Evolutionary conservation across 2,113 vertebrate genomes (phyloP), one percentile per base, ranked within the genome.

Genomic region (zebrafish (Danio rerio)): DNA sequence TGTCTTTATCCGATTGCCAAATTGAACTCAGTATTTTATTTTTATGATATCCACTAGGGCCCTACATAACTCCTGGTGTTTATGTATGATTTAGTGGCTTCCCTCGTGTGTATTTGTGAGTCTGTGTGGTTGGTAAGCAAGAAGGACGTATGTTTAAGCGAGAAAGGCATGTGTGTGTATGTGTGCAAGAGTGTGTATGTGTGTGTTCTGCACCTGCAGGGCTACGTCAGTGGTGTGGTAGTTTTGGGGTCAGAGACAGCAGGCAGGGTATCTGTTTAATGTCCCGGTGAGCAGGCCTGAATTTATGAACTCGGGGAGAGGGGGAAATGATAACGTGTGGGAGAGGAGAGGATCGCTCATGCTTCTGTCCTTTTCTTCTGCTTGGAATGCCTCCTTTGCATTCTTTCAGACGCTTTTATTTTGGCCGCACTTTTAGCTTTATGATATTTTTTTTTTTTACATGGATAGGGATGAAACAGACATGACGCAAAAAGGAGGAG

Each of bases 231-330:
- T 69, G 69, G 78, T 21, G 84, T 71, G 79, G 74, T 86, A 85
- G 85, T 75, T 81, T 73, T 45, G 66, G 85, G 89, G 90, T 91
- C 90, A 88, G 81, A 87, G 63, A 87, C 83, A 13, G 87, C 81
- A 78, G 86, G 84, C 84, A 76, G 76, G 82, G 86, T 85, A 85
- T 86, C 90, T 91, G 89, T 87, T 86, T 81, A 86, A 87, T 88
- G 88, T 88, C 87, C 84, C 76, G 21, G 72, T 72, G 80, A 86
- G 81, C 86, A 85, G 88, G 63, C 58, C 79, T 88, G 86, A 86
- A 90, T 91, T 90, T 91, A 91, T 89, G 83, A 88, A 88, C 78
- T 74, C 55, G 74, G 82, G 80, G 65, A 88, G 79, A 85, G 73
- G 53, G 78, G 74, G 79, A 87, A 83, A 87, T 79, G 83, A 84